These are phyloP conservation scores for Poeciliopsis gracilis DNA, from an alignment of 2,797 vertebrate species.

Conservation along the genomic window DNA sequence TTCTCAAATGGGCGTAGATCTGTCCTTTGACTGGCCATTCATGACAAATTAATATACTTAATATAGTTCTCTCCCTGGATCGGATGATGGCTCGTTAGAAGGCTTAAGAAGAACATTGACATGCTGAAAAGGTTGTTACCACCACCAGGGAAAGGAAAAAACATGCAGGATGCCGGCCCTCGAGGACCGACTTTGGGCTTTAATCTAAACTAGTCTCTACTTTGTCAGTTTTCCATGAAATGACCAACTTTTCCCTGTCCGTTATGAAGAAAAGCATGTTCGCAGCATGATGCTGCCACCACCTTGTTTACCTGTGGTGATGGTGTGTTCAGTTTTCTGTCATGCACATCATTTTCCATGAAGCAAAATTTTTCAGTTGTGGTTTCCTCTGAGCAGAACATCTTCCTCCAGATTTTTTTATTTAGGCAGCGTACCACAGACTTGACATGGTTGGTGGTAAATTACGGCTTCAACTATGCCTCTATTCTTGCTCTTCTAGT, in stretches of 20 bases:
- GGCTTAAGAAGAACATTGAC: no score
- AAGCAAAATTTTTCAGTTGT: neutral
- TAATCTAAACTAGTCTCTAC: neutral
- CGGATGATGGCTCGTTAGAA: no score
- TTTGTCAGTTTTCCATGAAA: neutral
- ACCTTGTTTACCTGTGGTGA: neutral
- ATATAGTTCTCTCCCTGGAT: no score
- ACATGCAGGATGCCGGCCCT: no score
- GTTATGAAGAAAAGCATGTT: neutral
- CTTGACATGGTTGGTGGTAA: neutral
- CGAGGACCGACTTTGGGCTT: neutral
- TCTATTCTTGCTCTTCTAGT: neutral
- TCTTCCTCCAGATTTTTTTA: neutral
- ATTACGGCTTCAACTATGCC: neutral
- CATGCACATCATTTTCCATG: neutral
- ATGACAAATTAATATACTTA: neutral
- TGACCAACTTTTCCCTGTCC: neutral
- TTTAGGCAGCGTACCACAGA: no score
- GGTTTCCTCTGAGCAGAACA: neutral
- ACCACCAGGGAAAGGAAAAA: no score
- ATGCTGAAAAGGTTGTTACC: no score
- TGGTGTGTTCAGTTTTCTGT: neutral
- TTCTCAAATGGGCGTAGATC: neutral
- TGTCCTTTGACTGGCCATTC: neutral
- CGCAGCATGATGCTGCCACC: neutral